Conservation (phyloP, 2,797 vertebrate species). For the Cetoscarus ocellatus region DNA sequence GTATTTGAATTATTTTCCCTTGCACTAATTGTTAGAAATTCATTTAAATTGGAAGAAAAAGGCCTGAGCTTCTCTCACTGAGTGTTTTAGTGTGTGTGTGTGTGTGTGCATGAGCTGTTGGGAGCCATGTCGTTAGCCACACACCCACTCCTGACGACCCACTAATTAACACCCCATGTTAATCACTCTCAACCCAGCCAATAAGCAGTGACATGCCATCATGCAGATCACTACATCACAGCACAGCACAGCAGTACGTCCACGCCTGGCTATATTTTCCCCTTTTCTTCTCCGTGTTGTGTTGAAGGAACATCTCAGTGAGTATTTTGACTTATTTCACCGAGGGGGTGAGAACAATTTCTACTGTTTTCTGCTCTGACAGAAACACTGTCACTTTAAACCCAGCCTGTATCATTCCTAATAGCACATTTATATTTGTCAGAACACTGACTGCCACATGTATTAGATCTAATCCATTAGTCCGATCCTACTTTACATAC, state of each 20-base stretch:
- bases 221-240: conserved; percentile 75
- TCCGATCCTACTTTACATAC: conserved; percentile 68
- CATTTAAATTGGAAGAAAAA: conserved; percentile 56
- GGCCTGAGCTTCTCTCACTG: conserved; percentile 35
- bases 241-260: conserved; percentile 59
- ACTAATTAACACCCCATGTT: conserved; percentile 85
- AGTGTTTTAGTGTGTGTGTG: conserved; percentile 59
- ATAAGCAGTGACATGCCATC: conserved; percentile 80
- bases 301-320: conserved; percentile 38
- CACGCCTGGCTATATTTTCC: conserved; percentile 37
- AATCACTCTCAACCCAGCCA: conserved; percentile 83
- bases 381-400: conserved; percentile 37
- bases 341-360: conserved; percentile 28
- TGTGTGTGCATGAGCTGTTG: conserved; percentile 65
- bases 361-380: conserved; percentile 32
- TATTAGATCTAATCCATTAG: conserved; percentile 70
- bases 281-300: conserved; percentile 37
- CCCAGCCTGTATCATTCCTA: conserved; percentile 38
- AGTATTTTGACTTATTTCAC: conserved; percentile 66
- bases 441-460: conserved; percentile 46
- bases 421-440: conserved; percentile 65
- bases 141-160: conserved; percentile 75
- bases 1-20: conserved; percentile 47
- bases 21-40: conserved; percentile 62
- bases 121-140: conserved; percentile 70